A percentile compares a stretch with the other conserved stretches of the same genome.
Conservation (phyloP, 2,888 invertebrate species). For the Hypsopygia costalis region DNA sequence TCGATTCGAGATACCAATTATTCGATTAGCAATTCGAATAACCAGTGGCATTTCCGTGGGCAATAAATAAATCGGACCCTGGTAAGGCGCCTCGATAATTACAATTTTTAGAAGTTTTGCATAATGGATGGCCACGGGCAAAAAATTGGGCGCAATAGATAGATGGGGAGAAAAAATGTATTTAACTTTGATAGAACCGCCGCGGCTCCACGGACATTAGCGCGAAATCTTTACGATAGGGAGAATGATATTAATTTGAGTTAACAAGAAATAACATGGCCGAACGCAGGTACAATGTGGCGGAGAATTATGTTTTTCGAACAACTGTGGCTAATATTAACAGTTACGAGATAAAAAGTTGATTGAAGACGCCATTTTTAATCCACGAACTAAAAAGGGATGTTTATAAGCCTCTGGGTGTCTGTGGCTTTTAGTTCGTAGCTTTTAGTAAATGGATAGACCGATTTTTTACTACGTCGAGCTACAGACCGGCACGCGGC, state of each 20-base stretch:
- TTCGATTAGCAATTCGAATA: conserved; percentile 34
- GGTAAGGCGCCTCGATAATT: conserved; percentile 33
- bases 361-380: no score
- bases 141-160: conserved; percentile 31
- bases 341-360: no score
- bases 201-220: conserved; percentile 15
- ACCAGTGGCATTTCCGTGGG: conserved; percentile 45
- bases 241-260: conserved; percentile 27
- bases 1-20: conserved; percentile 13
- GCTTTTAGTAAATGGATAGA: no score
- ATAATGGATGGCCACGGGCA: conserved; percentile 38
- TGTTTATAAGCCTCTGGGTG: no score
- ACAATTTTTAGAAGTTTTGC: conserved; percentile 42
- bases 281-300: conserved; percentile 4
- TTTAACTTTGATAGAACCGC: conserved; percentile 36
- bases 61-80: conserved; percentile 29
- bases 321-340: not conserved
- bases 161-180: conserved; percentile 22
- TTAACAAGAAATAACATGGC: conserved; percentile 10
- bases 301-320: not conserved
- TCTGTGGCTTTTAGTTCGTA: no score
- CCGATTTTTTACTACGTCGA: no score
- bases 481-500: no score
- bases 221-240: conserved; percentile 23
- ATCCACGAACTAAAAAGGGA: no score